phyloP scores from a whole-genome alignment of 2,113 vertebrate genomes.

The Parus major region DNA sequence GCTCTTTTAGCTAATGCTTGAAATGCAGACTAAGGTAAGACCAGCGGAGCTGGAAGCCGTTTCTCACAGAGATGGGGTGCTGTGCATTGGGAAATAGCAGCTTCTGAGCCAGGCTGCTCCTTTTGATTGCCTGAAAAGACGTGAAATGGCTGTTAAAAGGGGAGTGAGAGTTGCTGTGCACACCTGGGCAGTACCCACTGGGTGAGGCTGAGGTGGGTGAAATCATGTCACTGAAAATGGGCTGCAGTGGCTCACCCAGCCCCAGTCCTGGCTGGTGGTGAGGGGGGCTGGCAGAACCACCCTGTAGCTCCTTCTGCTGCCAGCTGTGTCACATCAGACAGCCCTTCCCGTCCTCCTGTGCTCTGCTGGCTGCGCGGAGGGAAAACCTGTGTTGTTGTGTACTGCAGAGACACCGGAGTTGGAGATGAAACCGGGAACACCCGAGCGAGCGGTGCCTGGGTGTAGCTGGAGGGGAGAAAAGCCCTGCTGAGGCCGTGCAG shows the following conservation, averaged over 20 bases:
- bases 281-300: background rate
- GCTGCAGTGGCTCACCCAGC: background rate
- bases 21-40: background rate
- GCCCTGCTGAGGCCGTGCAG: accelerated
- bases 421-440: accelerated
- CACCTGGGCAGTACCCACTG: background rate
- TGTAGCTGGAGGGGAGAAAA: background rate
- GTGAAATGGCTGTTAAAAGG: background rate
- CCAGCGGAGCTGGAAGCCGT: background rate
- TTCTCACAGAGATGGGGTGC: background rate
- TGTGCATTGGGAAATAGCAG: background rate
- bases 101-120: background rate
- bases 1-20: background rate
- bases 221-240: background rate
- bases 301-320: background rate
- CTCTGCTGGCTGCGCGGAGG: background rate
- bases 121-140: background rate
- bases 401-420: background rate
- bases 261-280: accelerated
- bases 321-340: background rate
- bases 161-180: background rate
- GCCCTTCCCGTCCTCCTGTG: background rate
- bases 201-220: background rate
- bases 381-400: background rate
- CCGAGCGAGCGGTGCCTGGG: background rate